Evolutionary conservation across 35 echinoderm and acorn worm genomes (phyloP), one percentile per base, ranked within the genome.

Genomic region (Stichopus chloronotus): DNA sequence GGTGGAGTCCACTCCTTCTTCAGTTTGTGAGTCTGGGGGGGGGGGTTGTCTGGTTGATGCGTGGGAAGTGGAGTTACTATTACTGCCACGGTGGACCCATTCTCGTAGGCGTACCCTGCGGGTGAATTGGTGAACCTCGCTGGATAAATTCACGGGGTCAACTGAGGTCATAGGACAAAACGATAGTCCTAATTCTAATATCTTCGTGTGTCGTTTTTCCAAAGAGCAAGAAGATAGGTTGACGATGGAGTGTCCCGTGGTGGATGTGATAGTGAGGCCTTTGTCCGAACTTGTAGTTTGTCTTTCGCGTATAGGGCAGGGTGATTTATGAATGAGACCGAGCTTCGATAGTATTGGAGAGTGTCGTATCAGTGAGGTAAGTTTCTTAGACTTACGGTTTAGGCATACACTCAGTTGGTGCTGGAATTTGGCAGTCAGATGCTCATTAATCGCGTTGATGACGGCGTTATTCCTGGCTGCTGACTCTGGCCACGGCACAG

Each of bases 61-160:
- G 77, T 23, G 30, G 77, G 77, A 6, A 8, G n/a, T 79, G 7
- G n/a, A 8, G n/a, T 8, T 6, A n/a, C n/a, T 20, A 8, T 79
- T 79, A n/a, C n/a, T n/a, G n/a, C n/a, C n/a, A 19, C n/a, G 6
- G 30, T 20, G 7, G 6, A 19, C 30, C 77, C 77, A 79, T 52
- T 79, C 77, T 52, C 77, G 77, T 79, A 20, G 77, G 30, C 77
- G 77, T 7, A 79, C 77, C n/a, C n/a, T n/a, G n/a, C n/a, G n/a
- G n/a, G n/a, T n/a, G n/a, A n/a, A n/a, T n/a, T n/a, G n/a, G n/a
- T 79, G 6, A 20, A 79, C 7, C 7, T 79, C 77, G n/a, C n/a
- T 52, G n/a, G 77, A 7, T 19, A 79, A n/a, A 7, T 79, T 19
- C n/a, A 79, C 77, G n/a, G 77, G 77, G 77, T 79, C 30, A 6